Base-by-base conservation (phyloP, 2,113 vertebrate species). In the Rhegmatorhina hoffmannsi region DNA sequence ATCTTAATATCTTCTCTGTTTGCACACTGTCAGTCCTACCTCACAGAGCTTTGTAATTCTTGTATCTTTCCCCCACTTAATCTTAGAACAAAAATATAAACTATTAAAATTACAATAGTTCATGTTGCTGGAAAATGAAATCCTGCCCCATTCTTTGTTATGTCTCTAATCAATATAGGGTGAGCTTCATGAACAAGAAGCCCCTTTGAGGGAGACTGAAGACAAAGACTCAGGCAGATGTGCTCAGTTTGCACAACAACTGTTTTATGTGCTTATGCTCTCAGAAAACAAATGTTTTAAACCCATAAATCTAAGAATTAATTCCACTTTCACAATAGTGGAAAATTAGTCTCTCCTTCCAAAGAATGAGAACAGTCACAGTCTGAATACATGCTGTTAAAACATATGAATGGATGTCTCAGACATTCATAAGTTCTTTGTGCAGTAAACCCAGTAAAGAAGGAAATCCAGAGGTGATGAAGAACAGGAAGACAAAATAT, bases 401-500 rank as follows among this genome's bases (percentile, higher is more conserved):
- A 96, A 95, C 38, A 84, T 72, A 85, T 97, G 92, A 95, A 96
- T 95, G 94, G 94, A 91, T 96, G 83, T 88, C 76, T 95, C 88
- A 55, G 56, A 68, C 92, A 96, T 96, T 95, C 84, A 92, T 75
- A 94, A 94, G 13, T 56, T 81, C 90, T 96, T 82, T 94, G 58
- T 63, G 77, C 46, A 69, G n/a, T 86, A 95, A 97, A 96, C 49
- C 17, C 64, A 92, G 83, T 46, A 55, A 87, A 69, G 52, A 81
- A 47, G 50, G 73, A 94, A 92, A 94, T 43, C 63, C 67, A 77
- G 79, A 80, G 69, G 63, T 83, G 81, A 84, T 59, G 46, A 96
- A 95, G 79, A 94, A 33, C 52, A 68, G 53, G 44, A 70, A 93
- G 79, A 93, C 79, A 72, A 94, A 83, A 91, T 50, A 95, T 38